phyloP scores from a whole-genome alignment of 2,113 vertebrate species.

The Dicerorhinus sumatrensis region DNA sequence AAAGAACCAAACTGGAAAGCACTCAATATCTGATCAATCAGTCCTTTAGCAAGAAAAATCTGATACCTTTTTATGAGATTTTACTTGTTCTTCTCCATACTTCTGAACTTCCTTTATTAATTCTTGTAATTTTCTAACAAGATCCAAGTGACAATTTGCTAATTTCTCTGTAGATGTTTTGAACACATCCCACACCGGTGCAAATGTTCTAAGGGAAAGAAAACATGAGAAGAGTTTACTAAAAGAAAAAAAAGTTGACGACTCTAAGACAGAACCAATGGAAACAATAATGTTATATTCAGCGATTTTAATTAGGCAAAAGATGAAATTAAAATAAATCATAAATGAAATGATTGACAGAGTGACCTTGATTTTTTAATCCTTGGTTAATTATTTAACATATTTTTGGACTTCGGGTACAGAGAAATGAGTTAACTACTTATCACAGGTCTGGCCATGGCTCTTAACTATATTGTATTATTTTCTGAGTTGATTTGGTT shows the following conservation, averaged over 20 bases:
- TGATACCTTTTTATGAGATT: slow-evolving; percentile 96
- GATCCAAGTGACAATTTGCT: slow-evolving; percentile 96
- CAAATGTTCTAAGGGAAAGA: slow-evolving; percentile 92
- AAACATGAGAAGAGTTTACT: slow-evolving; percentile 49
- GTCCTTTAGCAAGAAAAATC: slow-evolving; percentile 36
- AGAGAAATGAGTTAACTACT: slow-evolving; percentile 34
- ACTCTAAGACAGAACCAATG: slow-evolving; percentile 1
- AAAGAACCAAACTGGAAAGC: slow-evolving; percentile 55
- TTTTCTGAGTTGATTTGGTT: slow-evolving; percentile 26
- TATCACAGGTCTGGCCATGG: background rate
- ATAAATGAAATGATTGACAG: slow-evolving; percentile 17
- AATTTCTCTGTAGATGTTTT: slow-evolving; percentile 97
- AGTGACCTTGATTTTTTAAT: background rate
- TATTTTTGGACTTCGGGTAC: slow-evolving; percentile 3
- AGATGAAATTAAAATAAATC: slow-evolving; percentile 45
- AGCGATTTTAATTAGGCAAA: slow-evolving; percentile 50
- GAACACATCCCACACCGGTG: slow-evolving; percentile 98
- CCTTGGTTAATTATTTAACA: slow-evolving; percentile 3
- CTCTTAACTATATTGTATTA: background rate
- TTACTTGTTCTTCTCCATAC: slow-evolving; percentile 97
- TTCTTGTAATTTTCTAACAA: slow-evolving; percentile 96
- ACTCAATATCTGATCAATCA: slow-evolving; percentile 59
- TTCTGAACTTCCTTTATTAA: slow-evolving; percentile 99
- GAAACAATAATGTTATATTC: slow-evolving; percentile 38
- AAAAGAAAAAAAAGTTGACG: slow-evolving; percentile 38